phyloP scores from a whole-genome alignment of 1,140 invertebrate species.

The Venustaconcha ellipsiformis region DNA sequence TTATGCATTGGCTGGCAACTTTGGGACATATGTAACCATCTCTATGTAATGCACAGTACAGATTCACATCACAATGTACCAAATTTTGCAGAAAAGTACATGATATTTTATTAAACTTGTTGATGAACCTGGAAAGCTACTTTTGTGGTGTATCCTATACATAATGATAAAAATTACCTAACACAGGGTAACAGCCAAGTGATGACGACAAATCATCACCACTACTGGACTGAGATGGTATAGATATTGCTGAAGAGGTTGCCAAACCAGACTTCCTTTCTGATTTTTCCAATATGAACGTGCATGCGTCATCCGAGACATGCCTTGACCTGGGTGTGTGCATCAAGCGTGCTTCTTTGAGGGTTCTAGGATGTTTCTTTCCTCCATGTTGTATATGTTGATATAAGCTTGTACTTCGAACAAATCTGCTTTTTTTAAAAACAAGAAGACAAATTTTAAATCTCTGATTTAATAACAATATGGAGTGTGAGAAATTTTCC shows the following conservation, averaged over 20 bases:
- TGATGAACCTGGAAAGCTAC: not conserved
- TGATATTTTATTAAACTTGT: too few species aligned
- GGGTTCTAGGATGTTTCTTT: constrained; percentile 34
- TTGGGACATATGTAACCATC: too few species aligned
- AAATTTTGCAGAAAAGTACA: too few species aligned
- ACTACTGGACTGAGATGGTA: constrained; percentile 37
- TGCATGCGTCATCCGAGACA: constrained; percentile 55
- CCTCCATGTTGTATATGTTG: not conserved
- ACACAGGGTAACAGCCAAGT: constrained; percentile 55
- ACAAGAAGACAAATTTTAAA: too few species aligned
- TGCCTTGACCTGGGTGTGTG: constrained; percentile 44
- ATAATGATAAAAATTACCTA: constrained; percentile 32
- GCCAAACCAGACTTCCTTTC: constrained; percentile 6
- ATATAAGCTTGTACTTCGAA: too few species aligned
- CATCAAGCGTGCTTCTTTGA: constrained; percentile 47
- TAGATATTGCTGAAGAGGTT: constrained; percentile 44
- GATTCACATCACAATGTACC: too few species aligned
- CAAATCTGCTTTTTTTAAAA: too few species aligned
- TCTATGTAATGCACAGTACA: too few species aligned
- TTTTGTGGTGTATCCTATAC: not conserved
- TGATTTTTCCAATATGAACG: constrained; percentile 28
- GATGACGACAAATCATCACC: constrained; percentile 52
- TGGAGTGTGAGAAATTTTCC: too few species aligned
- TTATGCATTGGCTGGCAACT: too few species aligned
- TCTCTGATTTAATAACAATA: too few species aligned